Evolutionary conservation across 1,140 invertebrate genomes (phyloP).

Genomic region (Orussus abietinus): DNA sequence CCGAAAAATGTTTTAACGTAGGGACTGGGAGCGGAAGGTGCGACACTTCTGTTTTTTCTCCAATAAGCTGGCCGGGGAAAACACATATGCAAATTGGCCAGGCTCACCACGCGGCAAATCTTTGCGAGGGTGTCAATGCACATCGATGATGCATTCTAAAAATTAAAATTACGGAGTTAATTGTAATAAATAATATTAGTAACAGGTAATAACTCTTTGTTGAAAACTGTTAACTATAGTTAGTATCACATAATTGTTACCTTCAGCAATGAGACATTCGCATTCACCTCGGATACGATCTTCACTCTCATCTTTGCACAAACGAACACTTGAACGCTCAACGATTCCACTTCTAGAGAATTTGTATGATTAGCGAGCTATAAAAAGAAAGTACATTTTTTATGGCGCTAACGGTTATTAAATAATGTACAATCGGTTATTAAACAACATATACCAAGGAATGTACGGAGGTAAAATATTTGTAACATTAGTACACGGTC

Average conservation of each 20-base stretch:
- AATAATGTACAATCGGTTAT: no score
- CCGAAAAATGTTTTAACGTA: conserved; percentile 65
- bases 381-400: no score
- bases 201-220: background rate
- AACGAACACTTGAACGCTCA: conserved; percentile 59
- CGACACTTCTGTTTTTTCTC: conserved; percentile 49
- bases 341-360: conserved; percentile 49
- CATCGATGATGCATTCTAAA: conserved; percentile 63
- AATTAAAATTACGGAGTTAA: conserved; percentile 9
- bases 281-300: conserved; percentile 70
- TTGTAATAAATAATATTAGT: no score
- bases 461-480: no score
- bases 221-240: background rate
- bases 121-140: conserved; percentile 65
- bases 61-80: conserved; percentile 67
- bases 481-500: no score
- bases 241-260: conserved; percentile 40
- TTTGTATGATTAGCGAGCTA: conserved; percentile 60
- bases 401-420: no score
- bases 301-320: conserved; percentile 74
- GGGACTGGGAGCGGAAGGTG: conserved; percentile 47
- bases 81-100: conserved; percentile 73
- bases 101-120: conserved; percentile 67
- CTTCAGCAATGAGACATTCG: conserved; percentile 68
- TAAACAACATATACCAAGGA: no score